Conservation (phyloP, 2,797 vertebrate species). For the Danionella dracula region DNA sequence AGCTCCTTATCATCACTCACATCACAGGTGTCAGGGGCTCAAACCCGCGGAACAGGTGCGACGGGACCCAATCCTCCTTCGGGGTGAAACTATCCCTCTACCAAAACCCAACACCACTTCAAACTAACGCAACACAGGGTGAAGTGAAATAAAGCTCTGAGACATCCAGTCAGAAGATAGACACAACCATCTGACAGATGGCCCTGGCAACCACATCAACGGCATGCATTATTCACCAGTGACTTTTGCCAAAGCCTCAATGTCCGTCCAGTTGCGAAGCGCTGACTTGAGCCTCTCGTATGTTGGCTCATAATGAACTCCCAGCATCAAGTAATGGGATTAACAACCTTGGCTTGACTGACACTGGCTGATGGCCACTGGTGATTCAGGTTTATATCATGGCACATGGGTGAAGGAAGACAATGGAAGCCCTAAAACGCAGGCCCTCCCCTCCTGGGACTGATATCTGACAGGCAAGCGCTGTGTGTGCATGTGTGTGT, state of each 20-base stretch:
- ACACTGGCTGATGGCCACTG: conserved; percentile 37
- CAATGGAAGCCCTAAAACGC: conserved; percentile 18
- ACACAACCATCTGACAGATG: conserved; percentile 42
- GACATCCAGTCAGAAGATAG: neutral
- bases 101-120: conserved; percentile 1
- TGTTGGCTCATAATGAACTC: conserved; percentile 36
- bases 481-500: neutral
- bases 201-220: conserved; percentile 36
- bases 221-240: conserved; percentile 54
- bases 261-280: neutral
- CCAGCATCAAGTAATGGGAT: conserved; percentile 24
- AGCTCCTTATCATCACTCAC: neutral
- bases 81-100: neutral
- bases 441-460: conserved; percentile 28
- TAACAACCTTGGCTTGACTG: conserved; percentile 46
- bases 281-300: conserved; percentile 38
- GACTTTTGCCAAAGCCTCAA: neutral
- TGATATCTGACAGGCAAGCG: conserved; percentile 40
- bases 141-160: conserved; percentile 6
- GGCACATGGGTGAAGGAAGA: conserved; percentile 45
- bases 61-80: neutral
- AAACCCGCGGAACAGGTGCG: neutral
- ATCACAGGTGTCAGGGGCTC: neutral
- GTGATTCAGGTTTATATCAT: conserved; percentile 41
- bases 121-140: neutral